Conservation (phyloP, 2,113 vertebrate genomes). For the Triplophysa tibetana region DNA sequence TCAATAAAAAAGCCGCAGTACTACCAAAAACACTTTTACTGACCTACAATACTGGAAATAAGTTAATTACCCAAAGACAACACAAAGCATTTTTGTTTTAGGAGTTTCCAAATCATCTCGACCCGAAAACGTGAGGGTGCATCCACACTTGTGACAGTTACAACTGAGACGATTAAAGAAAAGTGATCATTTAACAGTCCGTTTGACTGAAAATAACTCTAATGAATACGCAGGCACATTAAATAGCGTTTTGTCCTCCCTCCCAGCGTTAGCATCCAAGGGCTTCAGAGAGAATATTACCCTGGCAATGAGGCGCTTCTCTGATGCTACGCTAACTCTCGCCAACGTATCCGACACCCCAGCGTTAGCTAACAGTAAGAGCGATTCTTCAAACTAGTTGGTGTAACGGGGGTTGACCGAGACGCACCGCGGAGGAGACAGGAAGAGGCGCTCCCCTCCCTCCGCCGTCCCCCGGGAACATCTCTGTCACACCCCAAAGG, state of each 20-base stretch:
- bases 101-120: background rate
- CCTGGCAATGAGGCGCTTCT: slow-evolving; percentile 55
- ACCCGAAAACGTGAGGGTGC: background rate
- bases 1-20: no score
- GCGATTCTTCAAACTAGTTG: slow-evolving; percentile 33
- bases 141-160: slow-evolving; percentile 7
- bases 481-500: slow-evolving; percentile 56
- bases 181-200: slow-evolving; percentile 57
- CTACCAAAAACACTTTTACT: no score
- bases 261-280: slow-evolving; percentile 51
- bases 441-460: slow-evolving; percentile 24
- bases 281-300: slow-evolving; percentile 54
- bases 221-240: slow-evolving; percentile 54
- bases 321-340: slow-evolving; percentile 57
- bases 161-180: slow-evolving; percentile 50
- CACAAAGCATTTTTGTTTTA: background rate
- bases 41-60: no score
- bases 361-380: slow-evolving; percentile 41
- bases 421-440: slow-evolving; percentile 28
- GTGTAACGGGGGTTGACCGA: slow-evolving; percentile 39
- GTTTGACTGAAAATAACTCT: slow-evolving; percentile 61
- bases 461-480: slow-evolving; percentile 43
- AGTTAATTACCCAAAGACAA: slow-evolving; percentile 11
- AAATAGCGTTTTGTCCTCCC: slow-evolving; percentile 56
- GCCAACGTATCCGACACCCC: slow-evolving; percentile 35